phyloP scores from a whole-genome alignment of 2,888 invertebrate species.

The Spisula solida region DNA sequence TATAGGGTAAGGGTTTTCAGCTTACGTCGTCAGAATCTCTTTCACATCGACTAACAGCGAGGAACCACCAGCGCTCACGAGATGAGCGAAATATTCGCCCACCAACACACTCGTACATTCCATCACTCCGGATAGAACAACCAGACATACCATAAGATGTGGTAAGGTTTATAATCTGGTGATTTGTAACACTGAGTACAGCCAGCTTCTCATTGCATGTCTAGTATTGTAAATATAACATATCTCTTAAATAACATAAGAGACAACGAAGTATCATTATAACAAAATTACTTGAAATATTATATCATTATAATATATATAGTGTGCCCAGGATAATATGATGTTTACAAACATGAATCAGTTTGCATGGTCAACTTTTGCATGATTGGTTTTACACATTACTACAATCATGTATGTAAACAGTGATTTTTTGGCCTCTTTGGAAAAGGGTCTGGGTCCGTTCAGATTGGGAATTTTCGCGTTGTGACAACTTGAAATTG shows the following conservation, averaged over 20 bases:
- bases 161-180: conserved; percentile 94
- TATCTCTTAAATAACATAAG: background rate
- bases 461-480: too few species aligned
- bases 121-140: conserved; percentile 67
- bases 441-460: too few species aligned
- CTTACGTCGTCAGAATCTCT: conserved; percentile 55
- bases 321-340: too few species aligned
- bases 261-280: too few species aligned
- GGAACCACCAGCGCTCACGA: conserved; percentile 97
- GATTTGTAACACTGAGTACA: conserved; percentile 91
- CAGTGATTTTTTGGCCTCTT: too few species aligned
- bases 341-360: too few species aligned
- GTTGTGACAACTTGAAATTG: too few species aligned
- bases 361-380: too few species aligned
- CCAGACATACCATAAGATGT: conserved; percentile 76
- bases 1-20: background rate
- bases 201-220: conserved; percentile 92
- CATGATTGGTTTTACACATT: too few species aligned
- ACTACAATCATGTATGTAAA: too few species aligned
- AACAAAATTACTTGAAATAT: too few species aligned
- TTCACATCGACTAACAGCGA: conserved; percentile 93
- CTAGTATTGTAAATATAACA: conserved; percentile 1
- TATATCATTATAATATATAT: too few species aligned
- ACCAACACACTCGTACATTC: conserved; percentile 85
- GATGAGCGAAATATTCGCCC: conserved; percentile 92